Conservation (phyloP, 2,888 invertebrate genomes). For the Pandemis cinnamomeana region DNA sequence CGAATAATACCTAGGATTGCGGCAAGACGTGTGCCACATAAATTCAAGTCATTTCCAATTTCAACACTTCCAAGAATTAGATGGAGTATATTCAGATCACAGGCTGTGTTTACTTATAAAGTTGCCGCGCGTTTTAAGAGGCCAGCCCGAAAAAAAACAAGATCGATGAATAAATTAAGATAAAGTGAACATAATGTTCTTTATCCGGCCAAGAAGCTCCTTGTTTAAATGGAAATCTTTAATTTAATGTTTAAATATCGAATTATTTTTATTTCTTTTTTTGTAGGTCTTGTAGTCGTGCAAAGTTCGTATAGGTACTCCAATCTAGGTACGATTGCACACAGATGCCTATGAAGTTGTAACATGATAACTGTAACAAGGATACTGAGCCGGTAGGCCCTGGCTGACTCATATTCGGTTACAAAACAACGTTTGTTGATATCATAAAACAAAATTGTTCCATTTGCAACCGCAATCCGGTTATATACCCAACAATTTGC, state of each 20-base stretch:
- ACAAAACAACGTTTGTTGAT: conserved; percentile 18
- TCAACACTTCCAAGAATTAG: conserved; percentile 8
- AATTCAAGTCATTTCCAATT: neutral
- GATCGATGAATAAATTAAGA: too few relatives aligned
- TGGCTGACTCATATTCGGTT: conserved; percentile 29
- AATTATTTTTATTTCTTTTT: too few relatives aligned
- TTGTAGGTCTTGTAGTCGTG: too few relatives aligned
- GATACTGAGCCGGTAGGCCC: conserved; percentile 3
- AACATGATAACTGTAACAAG: conserved; percentile 32
- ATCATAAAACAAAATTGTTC: neutral
- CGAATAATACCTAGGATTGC: conserved; percentile 8
- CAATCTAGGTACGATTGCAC: too few relatives aligned
- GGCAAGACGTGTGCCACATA: conserved; percentile 2
- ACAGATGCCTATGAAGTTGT: neutral
- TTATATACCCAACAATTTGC: neutral
- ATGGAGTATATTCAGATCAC: neutral
- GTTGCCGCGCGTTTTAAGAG: neutral
- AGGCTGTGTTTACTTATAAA: neutral
- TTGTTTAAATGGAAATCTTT: too few relatives aligned
- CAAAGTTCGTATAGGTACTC: too few relatives aligned
- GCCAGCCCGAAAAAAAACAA: too few relatives aligned
- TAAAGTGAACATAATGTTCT: too few relatives aligned
- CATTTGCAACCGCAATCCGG: neutral
- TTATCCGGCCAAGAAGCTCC: too few relatives aligned
- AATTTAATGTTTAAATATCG: too few relatives aligned